Conservation (phyloP, 2,113 vertebrate genomes). For the Bubo scandiacus region DNA sequence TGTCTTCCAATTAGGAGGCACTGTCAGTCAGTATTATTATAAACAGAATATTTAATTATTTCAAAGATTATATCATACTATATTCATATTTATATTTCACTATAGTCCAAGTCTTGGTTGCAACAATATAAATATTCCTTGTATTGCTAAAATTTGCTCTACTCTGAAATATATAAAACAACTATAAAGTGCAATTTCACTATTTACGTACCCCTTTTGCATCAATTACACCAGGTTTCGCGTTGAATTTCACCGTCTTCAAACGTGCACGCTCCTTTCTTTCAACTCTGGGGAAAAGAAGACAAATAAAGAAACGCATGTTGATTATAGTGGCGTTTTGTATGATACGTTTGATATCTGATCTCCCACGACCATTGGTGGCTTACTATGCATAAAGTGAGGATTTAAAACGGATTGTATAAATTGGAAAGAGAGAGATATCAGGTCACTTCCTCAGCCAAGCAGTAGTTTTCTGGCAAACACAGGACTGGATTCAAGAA, state of each 20-base stretch:
- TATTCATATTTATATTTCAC: neutral
- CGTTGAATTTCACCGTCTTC: conserved; percentile 98
- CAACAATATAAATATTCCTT: neutral
- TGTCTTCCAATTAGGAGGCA: neutral
- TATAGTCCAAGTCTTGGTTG: neutral
- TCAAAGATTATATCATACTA: neutral
- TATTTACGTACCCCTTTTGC: conserved; percentile 90
- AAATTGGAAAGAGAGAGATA: neutral
- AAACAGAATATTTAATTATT: neutral
- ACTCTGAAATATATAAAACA: neutral
- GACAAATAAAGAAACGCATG: neutral
- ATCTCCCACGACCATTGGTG: neutral
- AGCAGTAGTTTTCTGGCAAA: neutral
- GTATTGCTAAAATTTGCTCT: neutral
- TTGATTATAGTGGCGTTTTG: neutral
- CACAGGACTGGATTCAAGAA: accelerated
- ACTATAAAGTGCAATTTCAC: neutral
- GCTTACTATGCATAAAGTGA: neutral
- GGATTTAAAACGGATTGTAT: neutral
- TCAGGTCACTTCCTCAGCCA: neutral
- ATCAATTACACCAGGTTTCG: conserved; percentile 90
- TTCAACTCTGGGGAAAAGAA: conserved; percentile 84
- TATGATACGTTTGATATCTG: accelerated
- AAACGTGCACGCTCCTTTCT: conserved; percentile 94
- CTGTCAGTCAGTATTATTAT: neutral